phyloP scores from a whole-genome alignment of 1,140 invertebrate genomes.

The Temnothorax longispinosus region DNA sequence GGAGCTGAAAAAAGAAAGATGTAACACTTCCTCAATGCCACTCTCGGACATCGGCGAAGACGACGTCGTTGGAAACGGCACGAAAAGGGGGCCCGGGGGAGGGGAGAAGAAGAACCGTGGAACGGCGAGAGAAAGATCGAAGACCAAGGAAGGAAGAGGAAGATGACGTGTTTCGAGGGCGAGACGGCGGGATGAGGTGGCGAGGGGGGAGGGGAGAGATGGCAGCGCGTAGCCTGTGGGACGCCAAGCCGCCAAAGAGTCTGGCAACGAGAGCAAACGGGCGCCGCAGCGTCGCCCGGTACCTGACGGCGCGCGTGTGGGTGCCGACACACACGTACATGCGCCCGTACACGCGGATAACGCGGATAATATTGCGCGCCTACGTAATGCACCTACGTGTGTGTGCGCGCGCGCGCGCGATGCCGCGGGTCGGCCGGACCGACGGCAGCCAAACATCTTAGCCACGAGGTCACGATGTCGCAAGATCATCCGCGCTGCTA shows the following conservation, averaged over 20 bases:
- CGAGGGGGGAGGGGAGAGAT: slow-evolving; percentile 15
- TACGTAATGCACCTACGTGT: background rate
- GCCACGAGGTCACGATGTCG: slow-evolving; percentile 72
- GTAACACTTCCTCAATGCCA: slow-evolving; percentile 4
- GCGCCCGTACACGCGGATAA: slow-evolving; percentile 58
- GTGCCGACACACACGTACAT: slow-evolving; percentile 63
- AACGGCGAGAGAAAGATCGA: background rate
- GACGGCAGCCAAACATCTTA: slow-evolving; percentile 66
- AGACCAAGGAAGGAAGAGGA: background rate
- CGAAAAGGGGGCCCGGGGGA: slow-evolving; percentile 14
- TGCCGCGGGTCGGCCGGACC: slow-evolving; percentile 4
- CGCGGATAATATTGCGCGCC: slow-evolving; percentile 53
- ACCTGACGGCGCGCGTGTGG: slow-evolving; percentile 38
- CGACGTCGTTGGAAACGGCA: slow-evolving; percentile 18
- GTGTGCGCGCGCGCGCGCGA: background rate
- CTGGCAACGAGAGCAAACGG: slow-evolving; percentile 79
- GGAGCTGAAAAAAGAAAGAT: background rate
- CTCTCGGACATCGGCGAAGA: slow-evolving; percentile 34
- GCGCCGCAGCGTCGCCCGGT: slow-evolving; percentile 76
- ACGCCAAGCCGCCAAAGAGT: slow-evolving; percentile 81
- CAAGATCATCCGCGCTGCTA: slow-evolving; percentile 63
- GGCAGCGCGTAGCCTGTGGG: slow-evolving; percentile 74
- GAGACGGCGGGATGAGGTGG: background rate
- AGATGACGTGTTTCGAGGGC: background rate
- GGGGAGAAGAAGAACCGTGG: background rate